Evolutionary conservation across 2,797 vertebrate species (phyloP).

Genomic region (Schizopygopsis malacanthus): DNA sequence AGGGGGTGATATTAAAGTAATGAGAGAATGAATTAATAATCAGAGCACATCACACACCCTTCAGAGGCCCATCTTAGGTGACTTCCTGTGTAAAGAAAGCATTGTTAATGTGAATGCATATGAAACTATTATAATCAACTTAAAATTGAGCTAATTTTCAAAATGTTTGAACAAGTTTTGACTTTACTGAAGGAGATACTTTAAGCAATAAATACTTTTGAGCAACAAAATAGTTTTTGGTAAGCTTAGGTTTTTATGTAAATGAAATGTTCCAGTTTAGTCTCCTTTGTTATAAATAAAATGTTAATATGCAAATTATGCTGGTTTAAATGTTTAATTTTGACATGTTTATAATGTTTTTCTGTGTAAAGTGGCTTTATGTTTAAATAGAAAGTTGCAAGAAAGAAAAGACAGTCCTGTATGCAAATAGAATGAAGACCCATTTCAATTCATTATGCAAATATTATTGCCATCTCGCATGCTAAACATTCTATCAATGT

Average conservation of each 20-base stretch:
- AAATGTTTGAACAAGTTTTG: conserved; percentile 1
- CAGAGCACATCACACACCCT: conserved; percentile 17
- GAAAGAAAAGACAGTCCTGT: background rate
- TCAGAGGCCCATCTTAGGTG: conserved; percentile 21
- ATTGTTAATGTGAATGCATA: background rate
- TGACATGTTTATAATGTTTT: background rate
- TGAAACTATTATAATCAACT: background rate
- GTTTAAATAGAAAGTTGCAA: background rate
- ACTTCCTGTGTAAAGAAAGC: conserved; percentile 1
- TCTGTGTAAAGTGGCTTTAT: background rate
- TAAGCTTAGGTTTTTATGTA: background rate
- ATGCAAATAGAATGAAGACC: background rate
- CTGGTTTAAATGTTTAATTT: background rate
- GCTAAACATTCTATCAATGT: background rate
- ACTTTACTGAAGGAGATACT: background rate
- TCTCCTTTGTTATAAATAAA: background rate
- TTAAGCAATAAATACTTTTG: background rate
- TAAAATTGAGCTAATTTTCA: background rate
- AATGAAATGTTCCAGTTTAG: background rate
- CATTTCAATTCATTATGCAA: background rate
- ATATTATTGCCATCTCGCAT: background rate
- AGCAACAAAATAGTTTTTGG: background rate
- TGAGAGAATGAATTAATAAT: conserved; percentile 18
- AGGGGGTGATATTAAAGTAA: conserved; percentile 54
- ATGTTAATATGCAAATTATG: background rate